Percentiles rank a stretch among this genome's conserved stretches.
These are phyloP conservation scores for Noctua fimbriata DNA, from an alignment of 2,888 invertebrate species.

Conservation along the genomic window DNA sequence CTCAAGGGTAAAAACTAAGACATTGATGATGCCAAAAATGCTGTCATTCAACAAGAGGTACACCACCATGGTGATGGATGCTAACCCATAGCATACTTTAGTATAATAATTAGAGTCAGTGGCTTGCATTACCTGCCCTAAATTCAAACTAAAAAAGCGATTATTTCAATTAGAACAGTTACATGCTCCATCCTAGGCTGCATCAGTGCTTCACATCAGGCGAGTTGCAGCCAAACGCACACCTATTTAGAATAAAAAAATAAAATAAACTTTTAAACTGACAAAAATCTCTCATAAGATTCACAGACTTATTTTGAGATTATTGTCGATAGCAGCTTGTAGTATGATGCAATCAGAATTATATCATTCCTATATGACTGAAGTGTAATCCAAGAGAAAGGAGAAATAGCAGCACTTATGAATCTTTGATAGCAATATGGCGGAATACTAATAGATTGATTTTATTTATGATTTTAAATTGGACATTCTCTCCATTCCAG, in stretches of 20 bases:
- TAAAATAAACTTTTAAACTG: background rate
- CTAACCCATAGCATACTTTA: background rate
- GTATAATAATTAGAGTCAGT: background rate
- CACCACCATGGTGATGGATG: no score
- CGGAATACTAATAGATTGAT: background rate
- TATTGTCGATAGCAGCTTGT: background rate
- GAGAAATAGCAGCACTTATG: background rate
- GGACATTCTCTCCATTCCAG: slow-evolving; percentile 88
- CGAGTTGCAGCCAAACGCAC: no score
- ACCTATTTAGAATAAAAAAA: no score
- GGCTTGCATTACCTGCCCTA: background rate
- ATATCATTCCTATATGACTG: background rate
- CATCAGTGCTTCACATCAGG: no score
- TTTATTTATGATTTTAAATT: background rate
- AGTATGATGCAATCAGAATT: background rate
- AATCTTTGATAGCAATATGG: background rate
- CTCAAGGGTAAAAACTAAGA: no score
- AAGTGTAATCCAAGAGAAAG: background rate
- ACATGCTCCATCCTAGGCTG: no score
- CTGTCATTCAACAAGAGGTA: background rate
- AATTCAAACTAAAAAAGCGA: background rate
- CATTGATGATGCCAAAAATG: background rate
- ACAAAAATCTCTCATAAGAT: background rate
- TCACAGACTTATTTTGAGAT: background rate
- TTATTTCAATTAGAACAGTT: background rate